These are phyloP conservation scores for Pollachius pollachius DNA, from an alignment of 2,113 vertebrate genomes.

Conservation along the genomic window DNA sequence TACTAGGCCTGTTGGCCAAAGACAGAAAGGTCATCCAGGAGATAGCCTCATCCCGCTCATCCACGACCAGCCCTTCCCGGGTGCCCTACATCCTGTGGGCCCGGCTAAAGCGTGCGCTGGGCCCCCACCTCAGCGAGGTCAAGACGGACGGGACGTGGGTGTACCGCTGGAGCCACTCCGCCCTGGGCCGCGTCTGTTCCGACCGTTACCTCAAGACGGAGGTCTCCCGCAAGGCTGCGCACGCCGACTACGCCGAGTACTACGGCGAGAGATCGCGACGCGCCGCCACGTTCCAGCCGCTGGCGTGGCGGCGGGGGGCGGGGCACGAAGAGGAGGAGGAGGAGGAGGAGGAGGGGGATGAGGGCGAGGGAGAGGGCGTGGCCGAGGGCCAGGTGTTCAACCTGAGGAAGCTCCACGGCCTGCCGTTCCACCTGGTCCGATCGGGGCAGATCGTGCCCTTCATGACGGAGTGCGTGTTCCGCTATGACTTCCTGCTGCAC, in stretches of 20 bases:
- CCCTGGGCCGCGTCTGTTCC: slow-evolving; percentile 42
- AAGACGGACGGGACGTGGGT: slow-evolving; percentile 70
- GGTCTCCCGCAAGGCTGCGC: slow-evolving; percentile 46
- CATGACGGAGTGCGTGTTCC: slow-evolving; percentile 68
- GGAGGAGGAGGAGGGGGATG: not conserved
- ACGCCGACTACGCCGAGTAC: slow-evolving; percentile 63
- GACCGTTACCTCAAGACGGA: slow-evolving; percentile 56
- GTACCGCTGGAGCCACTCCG: slow-evolving; percentile 60
- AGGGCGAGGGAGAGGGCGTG: slow-evolving; percentile 21
- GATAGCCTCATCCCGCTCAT: slow-evolving; percentile 23
- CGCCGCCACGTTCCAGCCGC: slow-evolving; percentile 55
- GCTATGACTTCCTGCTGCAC: slow-evolving; percentile 73
- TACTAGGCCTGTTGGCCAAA: slow-evolving; percentile 60
- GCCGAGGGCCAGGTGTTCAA: slow-evolving; percentile 56
- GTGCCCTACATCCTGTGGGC: slow-evolving; percentile 62
- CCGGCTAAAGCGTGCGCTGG: slow-evolving; percentile 52
- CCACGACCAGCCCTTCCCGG: slow-evolving; percentile 25
- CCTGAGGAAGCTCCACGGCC: slow-evolving; percentile 64
- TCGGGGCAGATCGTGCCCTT: slow-evolving; percentile 61
- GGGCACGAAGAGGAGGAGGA: slow-evolving; percentile 10
- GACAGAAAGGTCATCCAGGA: slow-evolving; percentile 61
- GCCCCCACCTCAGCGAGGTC: slow-evolving; percentile 57
- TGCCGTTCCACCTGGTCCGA: slow-evolving; percentile 66
- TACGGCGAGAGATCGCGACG: slow-evolving; percentile 34
- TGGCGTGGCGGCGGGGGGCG: slow-evolving; percentile 58